These are phyloP conservation scores for Octodon degus DNA, from an alignment of 2,113 vertebrate species.

Conservation along the genomic window DNA sequence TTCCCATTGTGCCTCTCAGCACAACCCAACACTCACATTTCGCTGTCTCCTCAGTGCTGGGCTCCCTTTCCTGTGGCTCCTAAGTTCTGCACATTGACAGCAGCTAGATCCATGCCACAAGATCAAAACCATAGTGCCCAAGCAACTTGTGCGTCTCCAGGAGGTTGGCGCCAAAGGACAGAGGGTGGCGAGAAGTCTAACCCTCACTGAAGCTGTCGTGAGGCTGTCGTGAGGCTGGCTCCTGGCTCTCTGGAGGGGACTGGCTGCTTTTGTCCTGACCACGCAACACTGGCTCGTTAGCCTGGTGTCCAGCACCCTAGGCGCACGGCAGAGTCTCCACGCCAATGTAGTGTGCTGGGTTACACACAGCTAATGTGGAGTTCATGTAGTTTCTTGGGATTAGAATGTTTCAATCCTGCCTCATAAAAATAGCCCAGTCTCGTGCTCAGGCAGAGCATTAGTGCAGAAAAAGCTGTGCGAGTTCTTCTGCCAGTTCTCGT, in stretches of 20 bases:
- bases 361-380: slow-evolving; percentile 49
- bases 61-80: not conserved
- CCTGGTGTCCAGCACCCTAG: not conserved
- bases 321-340: not conserved
- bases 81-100: not conserved
- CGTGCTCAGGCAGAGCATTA: not conserved
- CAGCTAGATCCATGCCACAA: slow-evolving; percentile 33
- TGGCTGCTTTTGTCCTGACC: slow-evolving; percentile 31
- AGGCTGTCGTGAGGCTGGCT: not conserved
- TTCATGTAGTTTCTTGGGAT: slow-evolving; percentile 65
- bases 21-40: not conserved
- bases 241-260: not conserved
- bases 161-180: slow-evolving; percentile 51
- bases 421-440: slow-evolving; percentile 73
- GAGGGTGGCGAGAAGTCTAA: slow-evolving; percentile 36
- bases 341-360: slow-evolving; percentile 38
- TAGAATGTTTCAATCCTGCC: slow-evolving; percentile 64
- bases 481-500: slow-evolving; percentile 56
- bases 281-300: slow-evolving; percentile 7
- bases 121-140: slow-evolving; percentile 42
- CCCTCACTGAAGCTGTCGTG: not conserved
- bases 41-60: not conserved
- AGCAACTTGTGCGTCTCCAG: slow-evolving; percentile 21
- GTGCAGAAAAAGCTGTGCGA: slow-evolving; percentile 40
- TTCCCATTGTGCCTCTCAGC: not conserved